Conservation (phyloP, 1,140 invertebrate species). For the Drosophila watanabei region DNA sequence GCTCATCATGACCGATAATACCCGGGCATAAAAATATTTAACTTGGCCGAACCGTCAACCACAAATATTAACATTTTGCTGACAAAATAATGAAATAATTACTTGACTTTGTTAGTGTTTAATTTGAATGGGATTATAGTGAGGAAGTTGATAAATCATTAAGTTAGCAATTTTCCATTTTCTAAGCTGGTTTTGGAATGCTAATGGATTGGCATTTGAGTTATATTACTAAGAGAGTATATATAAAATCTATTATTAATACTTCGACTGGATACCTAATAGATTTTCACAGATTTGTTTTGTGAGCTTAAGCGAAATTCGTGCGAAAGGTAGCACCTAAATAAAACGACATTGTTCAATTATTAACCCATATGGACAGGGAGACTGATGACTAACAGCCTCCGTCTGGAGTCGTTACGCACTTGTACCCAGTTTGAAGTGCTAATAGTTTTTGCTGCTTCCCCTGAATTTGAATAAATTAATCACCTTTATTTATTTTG, state of each 20-base stretch:
- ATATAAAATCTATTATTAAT: conserved; percentile 8
- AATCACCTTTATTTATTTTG: conserved; percentile 5
- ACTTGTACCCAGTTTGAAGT: conserved; percentile 14
- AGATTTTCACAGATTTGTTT: conserved; percentile 9
- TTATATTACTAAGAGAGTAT: not conserved
- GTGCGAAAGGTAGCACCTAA: conserved; percentile 30
- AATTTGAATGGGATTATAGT: not conserved
- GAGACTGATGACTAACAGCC: conserved; percentile 21
- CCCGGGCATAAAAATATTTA: conserved; percentile 21
- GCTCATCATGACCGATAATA: conserved; percentile 31
- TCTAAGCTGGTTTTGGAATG: not conserved
- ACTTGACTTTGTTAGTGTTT: not conserved
- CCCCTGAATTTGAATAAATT: conserved; percentile 10
- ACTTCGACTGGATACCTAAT: not conserved
- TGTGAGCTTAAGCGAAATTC: conserved; percentile 3
- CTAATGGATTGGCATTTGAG: not conserved
- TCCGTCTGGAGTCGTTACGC: not conserved
- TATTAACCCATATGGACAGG: conserved; percentile 7
- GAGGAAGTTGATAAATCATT: not conserved
- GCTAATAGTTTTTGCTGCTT: conserved; percentile 17
- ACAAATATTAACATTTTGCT: conserved; percentile 18
- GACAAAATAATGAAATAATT: conserved; percentile 6
- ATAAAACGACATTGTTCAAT: conserved; percentile 13
- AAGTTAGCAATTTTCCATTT: not conserved
- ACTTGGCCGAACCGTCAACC: conserved; percentile 11